Evolutionary conservation across 64 coral and sea anemone genomes (phyloP), one percentile per base, ranked within the genome.

Genomic region (Pachyseris speciosa): DNA sequence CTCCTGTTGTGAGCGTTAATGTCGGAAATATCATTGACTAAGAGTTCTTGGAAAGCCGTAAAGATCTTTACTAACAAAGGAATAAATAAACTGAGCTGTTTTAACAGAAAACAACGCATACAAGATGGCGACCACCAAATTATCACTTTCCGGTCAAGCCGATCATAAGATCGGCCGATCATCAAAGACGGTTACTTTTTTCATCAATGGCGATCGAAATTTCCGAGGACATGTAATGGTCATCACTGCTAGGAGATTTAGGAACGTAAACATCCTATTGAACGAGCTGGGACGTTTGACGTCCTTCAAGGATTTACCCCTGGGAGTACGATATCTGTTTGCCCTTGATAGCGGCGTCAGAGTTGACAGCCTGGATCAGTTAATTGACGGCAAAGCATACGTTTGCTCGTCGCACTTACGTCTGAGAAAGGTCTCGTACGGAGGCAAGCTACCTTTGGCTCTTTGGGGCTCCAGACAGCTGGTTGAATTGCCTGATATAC

Each of bases 301-400:
- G 33, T 40, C 38, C 77, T 81, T 81, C 36, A 60, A 26, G 12
- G 86, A 78, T 67, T 45, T 99, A 38, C 93, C 97, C 2, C 90
- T 90, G 42, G 97, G 97, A 87, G 97, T 95, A 19, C 79, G 97
- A 13, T 99, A 93, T 75, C 68, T 99, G 28, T 83, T 99, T 25
- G 81, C 89, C 25, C 39, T 88, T 20, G 94, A 95, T 44, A 92
- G 76, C 41, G 97, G 97, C 79, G 33, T 63, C 30, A 87, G 73
- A 32, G 80, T 99, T 38, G 90, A 99, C 88, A 91, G 48, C 19
- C 43, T 99, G 2, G 93, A 99, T 44, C 88, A 99, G 27, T 85
- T 99, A 37, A 52, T 95, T 83, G 90, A 95, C 78, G 97, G 97
- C 2, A 95, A 99, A 89, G 97, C 89, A 19, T 99, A 99, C n/a